Percentiles rank a stretch among this genome's conserved stretches.
Conservation (phyloP, 2,113 vertebrate species). For the Oenanthe melanoleuca region DNA sequence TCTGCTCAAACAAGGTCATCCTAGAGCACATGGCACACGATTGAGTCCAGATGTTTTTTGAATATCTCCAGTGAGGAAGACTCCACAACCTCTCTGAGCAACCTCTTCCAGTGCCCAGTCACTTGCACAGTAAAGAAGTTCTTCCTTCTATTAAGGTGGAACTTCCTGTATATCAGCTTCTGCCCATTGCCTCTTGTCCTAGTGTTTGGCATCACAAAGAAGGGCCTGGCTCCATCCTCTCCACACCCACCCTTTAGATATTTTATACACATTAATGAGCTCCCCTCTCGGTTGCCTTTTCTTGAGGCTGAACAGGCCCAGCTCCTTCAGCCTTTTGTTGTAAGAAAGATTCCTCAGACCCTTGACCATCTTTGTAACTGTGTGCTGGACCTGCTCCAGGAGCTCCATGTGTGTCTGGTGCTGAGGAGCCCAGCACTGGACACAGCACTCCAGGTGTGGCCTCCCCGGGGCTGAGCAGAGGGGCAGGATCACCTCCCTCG, state of each 20-base stretch:
- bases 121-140: not conserved
- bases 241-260: not conserved
- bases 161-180: not conserved
- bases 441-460: not conserved
- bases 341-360: not conserved
- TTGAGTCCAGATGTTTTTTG: not conserved
- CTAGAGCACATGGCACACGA: not conserved
- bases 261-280: not conserved
- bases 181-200: not conserved
- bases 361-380: not conserved
- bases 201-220: accelerated
- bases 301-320: not conserved
- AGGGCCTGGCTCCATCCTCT: not conserved
- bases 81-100: not conserved
- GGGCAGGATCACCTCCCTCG: accelerated
- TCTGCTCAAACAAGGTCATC: not conserved
- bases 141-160: not conserved
- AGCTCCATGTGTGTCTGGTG: not conserved
- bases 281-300: not conserved
- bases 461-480: not conserved
- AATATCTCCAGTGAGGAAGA: not conserved
- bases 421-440: not conserved
- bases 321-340: not conserved
- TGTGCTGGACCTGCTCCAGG: not conserved
- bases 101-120: not conserved